phyloP scores from a whole-genome alignment of 2,888 invertebrate species.

The Ormyrus rosae region DNA sequence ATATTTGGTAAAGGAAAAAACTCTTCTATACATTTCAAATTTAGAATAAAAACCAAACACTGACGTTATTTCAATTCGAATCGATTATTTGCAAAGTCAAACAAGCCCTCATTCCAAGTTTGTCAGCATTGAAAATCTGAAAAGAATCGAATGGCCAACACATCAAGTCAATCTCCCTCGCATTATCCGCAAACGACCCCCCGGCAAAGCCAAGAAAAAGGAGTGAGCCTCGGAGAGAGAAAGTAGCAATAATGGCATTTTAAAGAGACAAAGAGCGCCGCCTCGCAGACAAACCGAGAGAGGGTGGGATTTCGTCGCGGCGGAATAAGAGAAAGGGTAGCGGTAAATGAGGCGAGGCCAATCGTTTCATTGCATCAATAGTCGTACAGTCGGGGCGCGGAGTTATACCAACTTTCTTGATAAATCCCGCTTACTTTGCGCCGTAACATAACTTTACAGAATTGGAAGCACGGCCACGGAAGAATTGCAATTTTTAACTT shows the following conservation, averaged over 20 bases:
- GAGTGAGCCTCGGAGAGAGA: neutral
- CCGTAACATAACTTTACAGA: slow-evolving; percentile 76
- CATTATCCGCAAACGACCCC: neutral
- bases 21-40: no score
- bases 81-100: no score
- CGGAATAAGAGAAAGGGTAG: slow-evolving; percentile 56
- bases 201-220: neutral
- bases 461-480: slow-evolving; percentile 75
- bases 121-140: no score
- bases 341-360: slow-evolving; percentile 74
- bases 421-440: slow-evolving; percentile 75
- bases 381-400: slow-evolving; percentile 65
- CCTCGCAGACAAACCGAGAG: neutral
- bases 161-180: neutral
- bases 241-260: slow-evolving; percentile 10
- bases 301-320: slow-evolving; percentile 11
- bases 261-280: neutral
- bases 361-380: slow-evolving; percentile 76
- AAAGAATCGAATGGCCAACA: no score
- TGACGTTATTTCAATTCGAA: no score
- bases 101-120: no score
- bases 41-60: no score
- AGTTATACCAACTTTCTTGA: slow-evolving; percentile 76
- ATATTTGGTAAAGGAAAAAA: no score
- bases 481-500: slow-evolving; percentile 76